These are phyloP conservation scores for Pissodes strobi DNA, from an alignment of 1,140 invertebrate species.

Conservation along the genomic window DNA sequence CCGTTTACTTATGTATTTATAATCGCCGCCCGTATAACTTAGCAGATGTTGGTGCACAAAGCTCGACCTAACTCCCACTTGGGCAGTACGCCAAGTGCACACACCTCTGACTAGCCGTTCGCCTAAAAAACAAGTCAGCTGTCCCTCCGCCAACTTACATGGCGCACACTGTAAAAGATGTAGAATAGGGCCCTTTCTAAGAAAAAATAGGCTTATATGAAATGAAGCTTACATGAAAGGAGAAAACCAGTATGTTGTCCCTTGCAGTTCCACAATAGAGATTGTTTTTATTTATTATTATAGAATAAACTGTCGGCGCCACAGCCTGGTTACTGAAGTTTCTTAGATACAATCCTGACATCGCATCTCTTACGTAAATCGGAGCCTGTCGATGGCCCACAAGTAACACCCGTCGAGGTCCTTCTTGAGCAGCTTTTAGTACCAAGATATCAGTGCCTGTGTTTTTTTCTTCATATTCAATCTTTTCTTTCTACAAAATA, in stretches of 20 bases:
- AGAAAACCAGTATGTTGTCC: slow-evolving; percentile 48
- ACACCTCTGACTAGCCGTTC: too few species aligned
- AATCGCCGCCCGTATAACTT: too few species aligned
- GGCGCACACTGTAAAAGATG: too few species aligned
- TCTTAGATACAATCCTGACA: slow-evolving; percentile 59
- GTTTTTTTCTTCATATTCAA: slow-evolving; percentile 58
- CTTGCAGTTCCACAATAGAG: slow-evolving; percentile 51
- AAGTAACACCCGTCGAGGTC: slow-evolving; percentile 60
- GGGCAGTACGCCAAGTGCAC: too few species aligned
- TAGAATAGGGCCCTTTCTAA: too few species aligned
- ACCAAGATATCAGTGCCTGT: slow-evolving; percentile 58
- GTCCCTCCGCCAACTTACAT: too few species aligned
- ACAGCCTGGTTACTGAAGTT: slow-evolving; percentile 28
- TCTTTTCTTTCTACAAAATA: slow-evolving; percentile 51
- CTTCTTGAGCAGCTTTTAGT: slow-evolving; percentile 61
- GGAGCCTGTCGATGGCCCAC: slow-evolving; percentile 60
- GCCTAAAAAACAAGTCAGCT: too few species aligned
- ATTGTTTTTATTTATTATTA: slow-evolving; percentile 45
- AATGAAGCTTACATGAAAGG: slow-evolving; percentile 52
- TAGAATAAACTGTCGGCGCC: slow-evolving; percentile 46
- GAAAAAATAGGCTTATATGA: too few species aligned
- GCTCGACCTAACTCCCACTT: too few species aligned
- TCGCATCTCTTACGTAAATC: slow-evolving; percentile 61
- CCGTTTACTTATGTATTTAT: too few species aligned
- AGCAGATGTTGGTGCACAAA: too few species aligned